phyloP scores from a whole-genome alignment of 2,797 vertebrate genomes.

The Australoheros facetus region DNA sequence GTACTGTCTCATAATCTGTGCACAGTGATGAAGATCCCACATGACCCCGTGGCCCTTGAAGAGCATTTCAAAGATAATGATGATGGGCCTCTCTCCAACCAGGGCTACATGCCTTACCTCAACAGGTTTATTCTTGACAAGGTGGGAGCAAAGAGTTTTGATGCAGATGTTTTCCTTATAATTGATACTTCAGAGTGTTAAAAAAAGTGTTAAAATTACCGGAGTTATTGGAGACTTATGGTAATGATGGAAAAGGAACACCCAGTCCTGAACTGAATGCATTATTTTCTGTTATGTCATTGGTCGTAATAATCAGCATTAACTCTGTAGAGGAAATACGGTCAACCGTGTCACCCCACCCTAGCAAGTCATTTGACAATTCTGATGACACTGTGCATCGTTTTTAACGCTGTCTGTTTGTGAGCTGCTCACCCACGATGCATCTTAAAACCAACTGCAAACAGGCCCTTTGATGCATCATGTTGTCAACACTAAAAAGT shows the following conservation, averaged over 20 bases:
- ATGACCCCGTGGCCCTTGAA: slow-evolving; percentile 92
- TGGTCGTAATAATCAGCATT: too few species aligned
- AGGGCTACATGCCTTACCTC: slow-evolving; percentile 98
- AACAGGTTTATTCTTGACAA: slow-evolving; percentile 96
- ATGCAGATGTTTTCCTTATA: not conserved
- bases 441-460: slow-evolving; percentile 1
- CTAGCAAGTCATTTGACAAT: not conserved
- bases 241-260: too few species aligned
- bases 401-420: not conserved
- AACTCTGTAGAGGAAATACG: not conserved
- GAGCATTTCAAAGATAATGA: slow-evolving; percentile 94
- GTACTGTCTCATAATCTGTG: slow-evolving; percentile 96
- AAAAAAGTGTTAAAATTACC: too few species aligned
- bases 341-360: not conserved
- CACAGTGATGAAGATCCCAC: slow-evolving; percentile 92
- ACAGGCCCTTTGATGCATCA: not conserved
- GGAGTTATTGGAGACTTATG: too few species aligned
- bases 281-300: too few species aligned
- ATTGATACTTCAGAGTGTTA: not conserved
- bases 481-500: not conserved
- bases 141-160: slow-evolving; percentile 71
- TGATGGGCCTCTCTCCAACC: slow-evolving; percentile 92
- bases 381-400: not conserved
- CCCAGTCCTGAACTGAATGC: too few species aligned
- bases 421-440: not conserved